Evolutionary conservation across 2,888 invertebrate species (phyloP).

Genomic region (Cinara cedri): DNA sequence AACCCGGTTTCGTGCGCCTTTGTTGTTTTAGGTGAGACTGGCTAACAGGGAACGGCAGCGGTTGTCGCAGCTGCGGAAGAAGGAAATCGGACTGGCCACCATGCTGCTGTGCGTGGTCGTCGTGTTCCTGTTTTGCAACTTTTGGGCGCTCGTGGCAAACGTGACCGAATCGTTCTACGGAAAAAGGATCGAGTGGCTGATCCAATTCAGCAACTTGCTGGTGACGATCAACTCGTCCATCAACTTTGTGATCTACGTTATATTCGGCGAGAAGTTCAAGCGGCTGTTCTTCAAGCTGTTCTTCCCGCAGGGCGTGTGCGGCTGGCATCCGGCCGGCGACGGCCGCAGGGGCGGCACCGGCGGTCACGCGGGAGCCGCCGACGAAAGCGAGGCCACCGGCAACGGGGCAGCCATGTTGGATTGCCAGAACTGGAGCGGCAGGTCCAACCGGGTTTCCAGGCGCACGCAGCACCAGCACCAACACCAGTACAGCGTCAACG

Average conservation of each 20-base stretch:
- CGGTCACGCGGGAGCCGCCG: conserved; percentile 61
- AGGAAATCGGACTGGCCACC: conserved; percentile 91
- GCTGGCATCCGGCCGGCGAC: conserved; percentile 81
- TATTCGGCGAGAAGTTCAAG: conserved; percentile 96
- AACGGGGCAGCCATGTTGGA: conserved; percentile 66
- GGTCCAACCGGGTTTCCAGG: neutral
- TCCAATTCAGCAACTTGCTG: conserved; percentile 85
- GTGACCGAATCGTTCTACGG: conserved; percentile 81
- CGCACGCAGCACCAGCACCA: neutral
- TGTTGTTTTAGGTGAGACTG: conserved; percentile 72
- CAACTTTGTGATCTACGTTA: conserved; percentile 97
- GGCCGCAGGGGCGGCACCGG: conserved; percentile 67
- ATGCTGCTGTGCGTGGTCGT: conserved; percentile 94
- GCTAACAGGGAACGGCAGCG: conserved; percentile 90
- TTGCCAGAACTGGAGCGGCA: conserved; percentile 5
- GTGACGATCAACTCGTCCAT: conserved; percentile 97
- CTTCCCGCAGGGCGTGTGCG: conserved; percentile 69
- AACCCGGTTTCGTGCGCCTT: neutral
- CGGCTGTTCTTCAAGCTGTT: conserved; percentile 81
- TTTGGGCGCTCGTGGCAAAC: conserved; percentile 84
- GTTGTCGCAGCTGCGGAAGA: conserved; percentile 84
- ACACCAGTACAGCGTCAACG: neutral
- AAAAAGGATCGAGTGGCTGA: conserved; percentile 72
- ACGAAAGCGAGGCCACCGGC: conserved; percentile 82
- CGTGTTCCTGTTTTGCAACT: conserved; percentile 92